These are phyloP conservation scores for Nezara viridula DNA, from an alignment of 2,888 invertebrate species.

Conservation along the genomic window DNA sequence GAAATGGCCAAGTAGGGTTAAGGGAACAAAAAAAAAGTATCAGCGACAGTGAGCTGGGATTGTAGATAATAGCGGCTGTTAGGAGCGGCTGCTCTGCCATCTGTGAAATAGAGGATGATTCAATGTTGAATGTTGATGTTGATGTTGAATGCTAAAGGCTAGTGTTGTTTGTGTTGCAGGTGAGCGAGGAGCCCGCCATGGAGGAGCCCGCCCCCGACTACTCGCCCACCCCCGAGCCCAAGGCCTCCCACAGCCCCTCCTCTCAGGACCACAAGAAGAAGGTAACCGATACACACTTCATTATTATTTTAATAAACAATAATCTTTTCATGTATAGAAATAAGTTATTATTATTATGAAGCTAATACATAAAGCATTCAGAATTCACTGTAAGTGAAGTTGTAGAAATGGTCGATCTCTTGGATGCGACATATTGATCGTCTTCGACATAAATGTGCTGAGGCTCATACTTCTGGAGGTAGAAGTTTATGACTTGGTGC, in stretches of 20 bases:
- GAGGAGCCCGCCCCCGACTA: conserved; percentile 69
- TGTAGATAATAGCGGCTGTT: neutral
- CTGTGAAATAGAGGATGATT: conserved; percentile 44
- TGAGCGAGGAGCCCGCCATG: conserved; percentile 63
- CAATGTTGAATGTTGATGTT: too few relatives aligned
- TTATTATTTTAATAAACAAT: neutral
- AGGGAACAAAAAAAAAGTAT: too few relatives aligned
- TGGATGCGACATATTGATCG: neutral
- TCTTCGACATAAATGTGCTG: neutral
- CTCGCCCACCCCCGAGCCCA: conserved; percentile 72
- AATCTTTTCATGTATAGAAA: neutral
- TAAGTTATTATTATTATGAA: neutral
- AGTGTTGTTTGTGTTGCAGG: conserved; percentile 54
- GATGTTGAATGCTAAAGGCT: too few relatives aligned
- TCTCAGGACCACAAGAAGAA: conserved; percentile 62
- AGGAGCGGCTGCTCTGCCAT: conserved; percentile 4
- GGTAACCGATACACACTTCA: too few relatives aligned
- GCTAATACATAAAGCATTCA: neutral
- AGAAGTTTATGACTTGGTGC: neutral
- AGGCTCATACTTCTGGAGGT: conserved; percentile 5
- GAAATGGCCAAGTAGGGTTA: too few relatives aligned
- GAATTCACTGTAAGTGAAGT: neutral
- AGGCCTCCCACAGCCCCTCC: conserved; percentile 68
- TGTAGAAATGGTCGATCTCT: neutral
- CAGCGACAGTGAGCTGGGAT: neutral